phyloP scores from a whole-genome alignment of 1,140 invertebrate species.

The Heterodera schachtii region DNA sequence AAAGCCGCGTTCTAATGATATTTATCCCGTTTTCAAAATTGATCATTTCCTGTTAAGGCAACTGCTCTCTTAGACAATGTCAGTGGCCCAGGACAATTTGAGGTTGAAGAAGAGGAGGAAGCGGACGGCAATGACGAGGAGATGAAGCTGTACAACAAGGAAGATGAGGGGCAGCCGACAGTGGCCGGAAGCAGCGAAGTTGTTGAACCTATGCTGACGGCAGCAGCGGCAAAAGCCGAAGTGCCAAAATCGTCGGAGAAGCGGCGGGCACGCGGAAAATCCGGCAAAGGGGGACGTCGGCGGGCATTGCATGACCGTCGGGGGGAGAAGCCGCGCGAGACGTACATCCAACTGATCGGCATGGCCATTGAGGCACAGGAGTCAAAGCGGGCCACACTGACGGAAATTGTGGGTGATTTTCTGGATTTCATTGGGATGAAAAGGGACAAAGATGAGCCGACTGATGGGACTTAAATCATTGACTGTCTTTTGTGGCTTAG shows the following conservation, averaged over 20 bases:
- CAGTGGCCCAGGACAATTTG: not conserved
- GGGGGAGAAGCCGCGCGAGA: conserved; percentile 37
- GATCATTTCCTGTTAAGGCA: not conserved
- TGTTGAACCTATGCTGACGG: no score
- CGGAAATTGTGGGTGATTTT: conserved; percentile 29
- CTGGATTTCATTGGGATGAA: no score
- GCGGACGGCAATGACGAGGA: not conserved
- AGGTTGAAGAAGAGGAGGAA: not conserved
- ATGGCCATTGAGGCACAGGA: conserved; percentile 29
- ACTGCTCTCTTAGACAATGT: not conserved
- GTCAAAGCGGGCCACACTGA: conserved; percentile 36
- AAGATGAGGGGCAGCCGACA: no score
- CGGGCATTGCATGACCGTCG: conserved; percentile 6
- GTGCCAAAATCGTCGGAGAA: not conserved
- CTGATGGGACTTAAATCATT: no score
- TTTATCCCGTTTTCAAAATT: no score
- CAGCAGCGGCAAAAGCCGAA: not conserved
- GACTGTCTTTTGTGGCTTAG: no score
- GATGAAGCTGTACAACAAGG: not conserved
- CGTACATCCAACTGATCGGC: conserved; percentile 38
- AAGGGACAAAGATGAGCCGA: no score
- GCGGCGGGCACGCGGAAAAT: not conserved
- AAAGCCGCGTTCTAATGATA: no score
- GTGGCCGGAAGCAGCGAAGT: no score
- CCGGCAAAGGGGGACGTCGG: not conserved